Evolutionary conservation across 2,113 vertebrate genomes (phyloP).

Genomic region (Acrocephalus arundinaceus): DNA sequence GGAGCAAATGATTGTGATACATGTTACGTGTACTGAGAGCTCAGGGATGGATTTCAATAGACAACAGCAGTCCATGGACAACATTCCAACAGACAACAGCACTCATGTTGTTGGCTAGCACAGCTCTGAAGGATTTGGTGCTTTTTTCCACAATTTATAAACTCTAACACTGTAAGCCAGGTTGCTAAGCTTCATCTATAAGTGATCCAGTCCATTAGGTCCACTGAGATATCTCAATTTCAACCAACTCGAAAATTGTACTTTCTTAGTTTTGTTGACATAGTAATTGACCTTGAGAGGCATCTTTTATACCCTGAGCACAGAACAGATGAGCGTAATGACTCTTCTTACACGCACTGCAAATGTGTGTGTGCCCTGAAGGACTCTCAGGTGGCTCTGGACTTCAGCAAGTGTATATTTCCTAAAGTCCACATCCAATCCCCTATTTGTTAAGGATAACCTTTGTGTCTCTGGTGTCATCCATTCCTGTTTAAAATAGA

Average conservation of each 20-base stretch:
- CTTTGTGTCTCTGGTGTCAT: background rate
- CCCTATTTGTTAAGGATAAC: background rate
- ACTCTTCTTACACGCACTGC: background rate
- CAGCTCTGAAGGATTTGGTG: background rate
- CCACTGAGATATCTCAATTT: background rate
- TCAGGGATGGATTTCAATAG: background rate
- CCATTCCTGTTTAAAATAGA: background rate
- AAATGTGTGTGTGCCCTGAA: background rate
- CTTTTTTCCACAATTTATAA: background rate
- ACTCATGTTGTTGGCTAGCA: fast-evolving
- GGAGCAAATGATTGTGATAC: background rate
- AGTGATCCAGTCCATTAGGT: background rate
- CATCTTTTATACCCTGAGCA: background rate
- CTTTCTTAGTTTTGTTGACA: conserved; percentile 14
- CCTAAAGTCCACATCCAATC: background rate
- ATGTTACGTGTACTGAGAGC: fast-evolving
- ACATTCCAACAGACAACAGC: background rate
- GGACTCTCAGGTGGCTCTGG: background rate
- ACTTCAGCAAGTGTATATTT: background rate
- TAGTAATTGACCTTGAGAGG: background rate
- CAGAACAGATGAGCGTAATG: background rate
- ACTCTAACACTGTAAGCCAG: background rate
- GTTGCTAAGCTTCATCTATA: background rate
- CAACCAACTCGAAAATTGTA: background rate
- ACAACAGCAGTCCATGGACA: background rate